phyloP scores from a whole-genome alignment of 2,888 invertebrate species.

The Phania funesta region DNA sequence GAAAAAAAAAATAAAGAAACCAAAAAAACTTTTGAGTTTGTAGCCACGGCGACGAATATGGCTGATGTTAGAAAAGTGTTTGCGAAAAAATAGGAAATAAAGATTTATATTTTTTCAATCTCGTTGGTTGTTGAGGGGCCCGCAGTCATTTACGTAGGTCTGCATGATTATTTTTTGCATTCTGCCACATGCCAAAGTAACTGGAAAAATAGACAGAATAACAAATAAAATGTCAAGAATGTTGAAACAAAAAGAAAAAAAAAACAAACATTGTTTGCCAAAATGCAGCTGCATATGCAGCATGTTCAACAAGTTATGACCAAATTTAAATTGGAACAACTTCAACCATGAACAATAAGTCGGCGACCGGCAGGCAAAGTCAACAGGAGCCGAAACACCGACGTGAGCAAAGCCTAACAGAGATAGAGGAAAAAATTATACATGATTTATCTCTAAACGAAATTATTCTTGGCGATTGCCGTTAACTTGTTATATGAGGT shows the following conservation, averaged over 20 bases:
- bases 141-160: conserved; percentile 1
- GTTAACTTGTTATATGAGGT: too few species aligned
- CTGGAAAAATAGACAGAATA: background rate
- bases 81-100: conserved; percentile 19
- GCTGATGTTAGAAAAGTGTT: conserved; percentile 25
- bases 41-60: conserved; percentile 13
- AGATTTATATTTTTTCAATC: conserved; percentile 11
- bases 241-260: background rate
- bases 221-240: conserved; percentile 48
- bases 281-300: conserved; percentile 54
- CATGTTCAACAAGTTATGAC: conserved; percentile 63
- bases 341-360: background rate
- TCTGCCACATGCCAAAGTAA: conserved; percentile 62
- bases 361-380: too few species aligned
- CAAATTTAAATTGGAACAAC: conserved; percentile 53
- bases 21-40: background rate
- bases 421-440: too few species aligned
- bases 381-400: too few species aligned
- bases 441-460: too few species aligned
- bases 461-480: too few species aligned
- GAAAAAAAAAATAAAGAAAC: background rate
- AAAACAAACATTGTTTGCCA: background rate
- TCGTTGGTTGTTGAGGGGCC: conserved; percentile 3
- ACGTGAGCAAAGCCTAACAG: too few species aligned
- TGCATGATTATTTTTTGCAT: conserved; percentile 29